Percentiles rank a stretch among this genome's conserved stretches.
Evolutionary conservation across 2,888 invertebrate genomes (phyloP).

Genomic region (Helobdella robusta): DNA sequence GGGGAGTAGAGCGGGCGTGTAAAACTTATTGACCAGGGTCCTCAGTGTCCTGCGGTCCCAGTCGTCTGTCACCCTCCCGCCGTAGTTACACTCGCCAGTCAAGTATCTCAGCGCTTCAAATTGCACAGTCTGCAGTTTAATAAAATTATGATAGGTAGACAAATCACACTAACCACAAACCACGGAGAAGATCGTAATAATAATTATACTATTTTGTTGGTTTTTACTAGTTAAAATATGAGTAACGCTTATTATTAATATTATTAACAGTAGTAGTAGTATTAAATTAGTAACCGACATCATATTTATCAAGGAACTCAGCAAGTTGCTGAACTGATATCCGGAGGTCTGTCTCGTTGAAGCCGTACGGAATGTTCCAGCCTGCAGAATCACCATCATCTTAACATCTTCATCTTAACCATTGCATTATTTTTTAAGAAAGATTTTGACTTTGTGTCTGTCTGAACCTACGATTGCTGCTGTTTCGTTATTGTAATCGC

Average conservation of each 20-base stretch:
- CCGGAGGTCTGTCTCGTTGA: constrained; percentile 53
- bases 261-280: too few species aligned
- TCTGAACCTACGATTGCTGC: too few species aligned
- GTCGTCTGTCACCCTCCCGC: constrained; percentile 53
- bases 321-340: constrained; percentile 51
- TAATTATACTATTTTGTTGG: too few species aligned
- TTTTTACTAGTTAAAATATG: neutral
- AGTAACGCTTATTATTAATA: neutral
- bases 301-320: constrained; percentile 52
- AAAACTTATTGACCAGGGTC: constrained; percentile 50
- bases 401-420: too few species aligned
- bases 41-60: constrained; percentile 52
- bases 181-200: too few species aligned
- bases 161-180: too few species aligned
- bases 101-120: constrained; percentile 51
- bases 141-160: neutral
- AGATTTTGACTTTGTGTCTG: too few species aligned
- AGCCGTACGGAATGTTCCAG: constrained; percentile 54
- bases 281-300: too few species aligned
- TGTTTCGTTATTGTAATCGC: too few species aligned
- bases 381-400: too few species aligned
- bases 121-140: constrained; percentile 46
- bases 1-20: constrained; percentile 39
- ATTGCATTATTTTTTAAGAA: too few species aligned
- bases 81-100: constrained; percentile 54